These are phyloP conservation scores for Brachirus orientalis DNA, from an alignment of 2,113 vertebrate genomes.

Conservation along the genomic window DNA sequence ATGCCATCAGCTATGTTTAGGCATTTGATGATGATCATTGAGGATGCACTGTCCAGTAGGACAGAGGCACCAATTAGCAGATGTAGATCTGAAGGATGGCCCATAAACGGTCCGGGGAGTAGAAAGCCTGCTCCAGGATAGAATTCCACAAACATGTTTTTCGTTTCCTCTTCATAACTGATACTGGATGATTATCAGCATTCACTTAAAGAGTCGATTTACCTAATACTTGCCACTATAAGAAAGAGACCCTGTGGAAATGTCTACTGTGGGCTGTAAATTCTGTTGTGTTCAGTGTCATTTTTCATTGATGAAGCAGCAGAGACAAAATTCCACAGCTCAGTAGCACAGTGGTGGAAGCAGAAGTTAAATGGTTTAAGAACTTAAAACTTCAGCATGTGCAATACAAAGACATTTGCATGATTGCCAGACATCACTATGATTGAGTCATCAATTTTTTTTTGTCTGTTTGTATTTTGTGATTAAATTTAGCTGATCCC, in stretches of 20 bases:
- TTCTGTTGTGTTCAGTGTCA: background rate
- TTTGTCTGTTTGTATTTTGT: background rate
- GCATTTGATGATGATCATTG: conserved; percentile 34
- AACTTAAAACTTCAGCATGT: background rate
- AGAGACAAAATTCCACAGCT: background rate
- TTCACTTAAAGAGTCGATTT: conserved; percentile 5
- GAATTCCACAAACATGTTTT: conserved; percentile 17
- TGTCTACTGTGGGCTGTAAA: background rate
- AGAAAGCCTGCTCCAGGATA: conserved; percentile 17
- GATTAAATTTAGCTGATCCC: background rate
- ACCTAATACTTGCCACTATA: background rate
- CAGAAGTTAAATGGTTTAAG: background rate
- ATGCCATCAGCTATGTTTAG: conserved; percentile 12
- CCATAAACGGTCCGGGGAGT: conserved; percentile 16
- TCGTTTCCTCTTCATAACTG: conserved; percentile 15
- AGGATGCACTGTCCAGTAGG: conserved; percentile 13
- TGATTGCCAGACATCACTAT: background rate
- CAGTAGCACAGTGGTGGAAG: background rate
- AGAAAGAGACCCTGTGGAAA: background rate
- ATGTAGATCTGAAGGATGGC: conserved; percentile 6
- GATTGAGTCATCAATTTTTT: background rate
- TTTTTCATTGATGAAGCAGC: background rate
- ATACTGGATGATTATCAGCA: conserved; percentile 16
- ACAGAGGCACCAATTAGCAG: conserved; percentile 36
- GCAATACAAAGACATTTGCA: background rate